phyloP scores from a whole-genome alignment of 2,888 invertebrate genomes.

The Harpagoxenus sublaevis region DNA sequence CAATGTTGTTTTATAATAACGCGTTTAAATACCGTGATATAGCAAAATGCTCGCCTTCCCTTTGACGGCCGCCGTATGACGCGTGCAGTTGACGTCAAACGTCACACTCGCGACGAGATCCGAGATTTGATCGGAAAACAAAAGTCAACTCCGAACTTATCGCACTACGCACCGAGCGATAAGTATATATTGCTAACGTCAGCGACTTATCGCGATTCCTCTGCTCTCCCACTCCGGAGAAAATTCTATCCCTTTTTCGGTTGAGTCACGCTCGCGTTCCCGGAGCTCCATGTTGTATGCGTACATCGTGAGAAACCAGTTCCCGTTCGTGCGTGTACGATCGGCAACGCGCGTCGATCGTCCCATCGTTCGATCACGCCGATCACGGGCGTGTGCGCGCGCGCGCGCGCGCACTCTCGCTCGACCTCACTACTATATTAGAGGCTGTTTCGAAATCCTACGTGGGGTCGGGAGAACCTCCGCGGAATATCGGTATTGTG shows the following conservation, averaged over 20 bases:
- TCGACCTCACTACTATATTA: neutral
- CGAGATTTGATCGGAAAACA: neutral
- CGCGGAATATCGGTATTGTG: slow-evolving; percentile 73
- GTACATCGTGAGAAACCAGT: neutral
- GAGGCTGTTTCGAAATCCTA: slow-evolving; percentile 57
- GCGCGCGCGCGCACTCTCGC: no score
- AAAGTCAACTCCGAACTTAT: neutral
- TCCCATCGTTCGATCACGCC: neutral
- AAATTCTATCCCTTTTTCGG: neutral
- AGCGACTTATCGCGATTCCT: neutral
- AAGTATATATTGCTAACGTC: neutral
- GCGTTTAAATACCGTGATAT: neutral
- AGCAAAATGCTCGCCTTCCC: neutral
- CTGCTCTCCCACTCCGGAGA: neutral
- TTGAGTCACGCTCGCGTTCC: neutral
- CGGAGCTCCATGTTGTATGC: neutral
- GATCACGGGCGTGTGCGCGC: neutral
- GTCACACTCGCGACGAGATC: neutral
- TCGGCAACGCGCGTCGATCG: neutral
- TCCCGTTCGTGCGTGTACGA: neutral
- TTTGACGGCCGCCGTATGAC: no score
- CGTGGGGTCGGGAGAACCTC: slow-evolving; percentile 33
- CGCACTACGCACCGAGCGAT: neutral
- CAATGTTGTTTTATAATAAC: neutral
- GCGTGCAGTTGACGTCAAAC: neutral